Evolutionary conservation across 1,140 invertebrate genomes (phyloP).

Genomic region (Calosoma granatense): DNA sequence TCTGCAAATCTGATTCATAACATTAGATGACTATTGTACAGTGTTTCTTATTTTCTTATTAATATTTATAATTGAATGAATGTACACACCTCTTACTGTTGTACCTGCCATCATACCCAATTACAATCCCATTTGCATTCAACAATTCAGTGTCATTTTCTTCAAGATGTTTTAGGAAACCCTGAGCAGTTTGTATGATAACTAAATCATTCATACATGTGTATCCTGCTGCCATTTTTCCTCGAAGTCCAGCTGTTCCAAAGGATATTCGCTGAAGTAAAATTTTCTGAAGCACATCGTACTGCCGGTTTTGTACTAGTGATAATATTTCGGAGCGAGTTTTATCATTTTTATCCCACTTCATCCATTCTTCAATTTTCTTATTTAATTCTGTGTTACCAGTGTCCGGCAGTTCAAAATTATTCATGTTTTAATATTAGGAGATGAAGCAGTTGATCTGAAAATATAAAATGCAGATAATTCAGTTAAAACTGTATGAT

Average conservation of each 20-base stretch:
- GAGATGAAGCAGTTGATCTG: conserved; percentile 5
- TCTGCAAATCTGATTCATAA: conserved; percentile 71
- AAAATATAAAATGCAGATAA: neutral
- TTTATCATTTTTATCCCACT: conserved; percentile 44
- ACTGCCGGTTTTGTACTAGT: conserved; percentile 40
- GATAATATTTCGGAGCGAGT: conserved; percentile 39
- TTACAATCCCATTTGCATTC: conserved; percentile 60
- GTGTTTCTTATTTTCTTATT: neutral
- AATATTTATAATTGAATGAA: conserved; percentile 10
- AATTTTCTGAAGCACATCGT: conserved; percentile 41
- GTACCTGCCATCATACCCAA: conserved; percentile 93
- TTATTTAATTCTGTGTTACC: conserved; percentile 37
- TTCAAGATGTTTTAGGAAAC: conserved; percentile 70
- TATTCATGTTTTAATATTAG: conserved; percentile 11
- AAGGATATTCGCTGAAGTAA: conserved; percentile 52
- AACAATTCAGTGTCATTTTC: conserved; percentile 40
- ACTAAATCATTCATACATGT: conserved; percentile 95
- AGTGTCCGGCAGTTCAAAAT: conserved; percentile 19
- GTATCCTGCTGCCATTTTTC: conserved; percentile 86
- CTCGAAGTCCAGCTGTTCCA: conserved; percentile 81
- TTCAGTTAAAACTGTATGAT: conserved; percentile 3
- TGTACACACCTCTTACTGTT: conserved; percentile 71
- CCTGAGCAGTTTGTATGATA: conserved; percentile 92
- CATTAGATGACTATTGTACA: neutral
- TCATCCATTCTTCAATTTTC: conserved; percentile 51